A percentile compares a stretch with the other conserved stretches of the same genome.
phyloP scores from a whole-genome alignment of 1,140 invertebrate genomes.

The Elysia chlorotica region DNA sequence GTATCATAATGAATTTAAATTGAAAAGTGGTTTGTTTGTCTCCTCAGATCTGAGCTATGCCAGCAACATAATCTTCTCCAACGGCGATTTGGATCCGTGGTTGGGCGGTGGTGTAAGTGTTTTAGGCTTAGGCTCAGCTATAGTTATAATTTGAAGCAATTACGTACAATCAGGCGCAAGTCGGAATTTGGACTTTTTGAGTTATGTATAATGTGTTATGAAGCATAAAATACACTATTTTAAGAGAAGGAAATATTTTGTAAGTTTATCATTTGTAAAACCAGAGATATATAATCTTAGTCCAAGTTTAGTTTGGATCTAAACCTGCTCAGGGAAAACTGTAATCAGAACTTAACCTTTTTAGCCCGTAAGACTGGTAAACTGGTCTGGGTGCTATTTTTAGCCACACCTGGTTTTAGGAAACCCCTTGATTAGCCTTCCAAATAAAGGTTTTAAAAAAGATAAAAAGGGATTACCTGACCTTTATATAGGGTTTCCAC shows the following conservation, averaged over 20 bases:
- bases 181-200: neutral
- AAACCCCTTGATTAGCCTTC: no score
- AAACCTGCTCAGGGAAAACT: no score
- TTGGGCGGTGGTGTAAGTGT: constrained; percentile 50
- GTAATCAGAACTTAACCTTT: no score
- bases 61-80: constrained; percentile 55
- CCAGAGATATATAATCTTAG: neutral
- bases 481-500: no score
- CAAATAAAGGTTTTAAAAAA: no score
- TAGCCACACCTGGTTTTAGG: no score
- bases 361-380: no score
- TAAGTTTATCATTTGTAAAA: neutral
- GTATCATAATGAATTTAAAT: no score
- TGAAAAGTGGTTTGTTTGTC: constrained; percentile 2
- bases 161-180: neutral
- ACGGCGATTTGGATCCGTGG: constrained; percentile 58
- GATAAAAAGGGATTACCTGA: no score
- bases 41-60: constrained; percentile 55
- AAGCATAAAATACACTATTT: no score
- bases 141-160: neutral
- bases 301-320: no score
- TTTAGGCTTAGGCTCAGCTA: neutral
- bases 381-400: no score
- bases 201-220: neutral
- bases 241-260: neutral